Conservation (phyloP, 2,797 vertebrate species). For the Sebastes vulpes region DNA sequence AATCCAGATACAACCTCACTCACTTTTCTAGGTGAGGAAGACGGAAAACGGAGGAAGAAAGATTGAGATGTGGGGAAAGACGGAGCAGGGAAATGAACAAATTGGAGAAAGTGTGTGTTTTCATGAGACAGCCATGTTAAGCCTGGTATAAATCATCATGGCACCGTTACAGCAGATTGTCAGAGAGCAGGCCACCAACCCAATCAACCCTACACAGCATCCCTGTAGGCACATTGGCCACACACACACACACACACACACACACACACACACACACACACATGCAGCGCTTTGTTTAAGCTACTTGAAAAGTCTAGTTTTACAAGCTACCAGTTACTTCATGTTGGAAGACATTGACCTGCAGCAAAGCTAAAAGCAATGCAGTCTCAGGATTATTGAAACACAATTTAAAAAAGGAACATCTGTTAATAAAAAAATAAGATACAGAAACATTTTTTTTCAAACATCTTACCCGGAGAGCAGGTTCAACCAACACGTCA, state of each 20-base stretch:
- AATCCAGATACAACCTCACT: slow-evolving; percentile 3
- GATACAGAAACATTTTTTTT: too few species aligned
- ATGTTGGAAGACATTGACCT: background rate
- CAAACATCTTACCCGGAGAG: too few species aligned
- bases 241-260: background rate
- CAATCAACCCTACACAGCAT: slow-evolving; percentile 27
- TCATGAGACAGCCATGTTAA: slow-evolving; percentile 28
- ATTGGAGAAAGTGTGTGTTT: background rate
- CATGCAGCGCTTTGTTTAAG: too few species aligned
- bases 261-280: background rate
- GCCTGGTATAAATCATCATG: slow-evolving; percentile 48
- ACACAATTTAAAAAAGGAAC: too few species aligned
- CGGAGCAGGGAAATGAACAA: background rate
- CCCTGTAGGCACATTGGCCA: slow-evolving; percentile 5
- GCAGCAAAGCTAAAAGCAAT: background rate
- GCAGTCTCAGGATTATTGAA: too few species aligned
- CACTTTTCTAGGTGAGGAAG: background rate
- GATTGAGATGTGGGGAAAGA: background rate
- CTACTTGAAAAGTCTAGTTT: background rate
- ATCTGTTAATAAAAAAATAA: too few species aligned
- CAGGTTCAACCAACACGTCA: too few species aligned
- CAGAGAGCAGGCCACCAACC: slow-evolving; percentile 27
- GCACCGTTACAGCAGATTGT: slow-evolving; percentile 37
- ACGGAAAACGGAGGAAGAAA: background rate
- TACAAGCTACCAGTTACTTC: background rate